Evolutionary conservation across 2,113 vertebrate genomes (phyloP).

Genomic region (Trochalopteron elliotii): DNA sequence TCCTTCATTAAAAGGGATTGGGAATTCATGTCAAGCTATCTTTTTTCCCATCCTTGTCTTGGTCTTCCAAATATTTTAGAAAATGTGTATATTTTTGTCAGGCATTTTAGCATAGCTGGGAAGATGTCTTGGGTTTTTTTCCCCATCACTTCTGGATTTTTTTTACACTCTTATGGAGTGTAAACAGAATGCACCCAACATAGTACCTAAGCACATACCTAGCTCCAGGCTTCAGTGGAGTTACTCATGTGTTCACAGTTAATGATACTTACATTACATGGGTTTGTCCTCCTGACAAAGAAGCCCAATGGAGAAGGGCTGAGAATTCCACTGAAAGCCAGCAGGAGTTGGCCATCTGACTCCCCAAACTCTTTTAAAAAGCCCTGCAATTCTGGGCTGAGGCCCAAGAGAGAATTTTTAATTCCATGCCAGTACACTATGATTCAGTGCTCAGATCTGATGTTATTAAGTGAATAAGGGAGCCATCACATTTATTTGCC

Average conservation of each 20-base stretch:
- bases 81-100: not conserved
- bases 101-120: not conserved
- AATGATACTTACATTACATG: accelerated
- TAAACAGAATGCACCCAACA: not conserved
- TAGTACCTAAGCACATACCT: not conserved
- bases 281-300: not conserved
- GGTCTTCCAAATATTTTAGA: not conserved
- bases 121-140: not conserved
- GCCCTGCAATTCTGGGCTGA: not conserved
- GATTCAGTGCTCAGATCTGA: not conserved
- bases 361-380: not conserved
- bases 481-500: not conserved
- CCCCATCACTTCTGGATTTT: not conserved
- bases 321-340: not conserved
- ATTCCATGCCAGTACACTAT: not conserved
- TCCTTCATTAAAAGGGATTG: not conserved
- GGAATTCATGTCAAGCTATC: not conserved
- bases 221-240: not conserved
- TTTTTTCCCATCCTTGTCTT: not conserved
- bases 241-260: not conserved
- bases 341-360: not conserved
- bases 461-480: not conserved
- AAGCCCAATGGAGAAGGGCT: not conserved
- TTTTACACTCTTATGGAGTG: not conserved
- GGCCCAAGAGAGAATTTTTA: not conserved